phyloP scores from a whole-genome alignment of 2,888 invertebrate species.

The Neocrepidodera transversa region DNA sequence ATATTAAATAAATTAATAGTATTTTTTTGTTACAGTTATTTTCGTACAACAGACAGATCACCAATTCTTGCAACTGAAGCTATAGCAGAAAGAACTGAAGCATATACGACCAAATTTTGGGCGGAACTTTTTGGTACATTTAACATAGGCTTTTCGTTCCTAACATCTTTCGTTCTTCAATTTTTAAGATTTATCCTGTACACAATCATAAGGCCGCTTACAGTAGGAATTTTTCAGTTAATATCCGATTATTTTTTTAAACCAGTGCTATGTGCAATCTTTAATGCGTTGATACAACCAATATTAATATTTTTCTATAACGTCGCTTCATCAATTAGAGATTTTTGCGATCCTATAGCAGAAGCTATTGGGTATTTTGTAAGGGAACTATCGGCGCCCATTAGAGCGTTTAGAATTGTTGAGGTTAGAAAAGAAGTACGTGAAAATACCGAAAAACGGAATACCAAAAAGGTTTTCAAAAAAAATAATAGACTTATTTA shows the following conservation, averaged over 20 bases:
- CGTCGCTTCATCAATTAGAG: conserved; percentile 67
- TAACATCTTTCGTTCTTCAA: conserved; percentile 69
- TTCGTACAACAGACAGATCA: conserved; percentile 69
- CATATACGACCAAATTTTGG: conserved; percentile 70
- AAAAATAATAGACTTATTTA: neutral
- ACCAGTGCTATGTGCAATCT: conserved; percentile 69
- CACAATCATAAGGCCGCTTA: conserved; percentile 66
- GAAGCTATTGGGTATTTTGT: conserved; percentile 64
- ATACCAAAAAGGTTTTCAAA: neutral
- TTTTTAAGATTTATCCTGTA: conserved; percentile 63
- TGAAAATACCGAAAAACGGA: neutral
- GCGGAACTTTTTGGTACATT: conserved; percentile 71
- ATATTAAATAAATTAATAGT: too few relatives aligned
- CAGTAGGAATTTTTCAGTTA: conserved; percentile 68
- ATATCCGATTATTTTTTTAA: conserved; percentile 73
- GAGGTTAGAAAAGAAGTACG: conserved; percentile 55
- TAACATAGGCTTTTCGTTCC: conserved; percentile 67
- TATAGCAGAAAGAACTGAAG: conserved; percentile 67
- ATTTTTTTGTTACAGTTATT: conserved; percentile 60
- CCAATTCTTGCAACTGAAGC: conserved; percentile 66
- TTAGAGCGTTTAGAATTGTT: conserved; percentile 61
- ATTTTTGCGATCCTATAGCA: conserved; percentile 69
- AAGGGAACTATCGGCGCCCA: conserved; percentile 59
- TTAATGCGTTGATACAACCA: conserved; percentile 73
- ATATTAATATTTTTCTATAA: conserved; percentile 70